These are phyloP conservation scores for Dryoscopus gambensis DNA, from an alignment of 2,113 vertebrate species.

Conservation along the genomic window DNA sequence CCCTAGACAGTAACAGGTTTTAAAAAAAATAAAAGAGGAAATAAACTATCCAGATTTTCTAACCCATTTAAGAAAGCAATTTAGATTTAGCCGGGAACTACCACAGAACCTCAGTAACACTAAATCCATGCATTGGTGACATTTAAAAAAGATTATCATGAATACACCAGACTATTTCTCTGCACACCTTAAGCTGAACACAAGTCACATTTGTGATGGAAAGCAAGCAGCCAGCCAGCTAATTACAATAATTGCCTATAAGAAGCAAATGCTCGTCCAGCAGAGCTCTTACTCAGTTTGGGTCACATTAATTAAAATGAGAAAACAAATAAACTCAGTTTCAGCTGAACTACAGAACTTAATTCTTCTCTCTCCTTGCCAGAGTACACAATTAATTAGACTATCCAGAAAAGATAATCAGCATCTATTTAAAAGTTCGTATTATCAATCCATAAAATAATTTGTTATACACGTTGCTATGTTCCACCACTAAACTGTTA, in stretches of 20 bases:
- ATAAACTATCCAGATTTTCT: neutral
- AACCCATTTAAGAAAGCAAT: neutral
- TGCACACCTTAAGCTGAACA: neutral
- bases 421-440: neutral
- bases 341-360: neutral
- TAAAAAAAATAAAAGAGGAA: too few relatives aligned
- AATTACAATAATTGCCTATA: conserved; percentile 28
- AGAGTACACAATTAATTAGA: neutral
- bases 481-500: neutral
- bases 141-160: neutral
- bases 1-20: neutral
- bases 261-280: neutral
- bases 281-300: neutral
- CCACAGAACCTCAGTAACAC: neutral
- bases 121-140: neutral
- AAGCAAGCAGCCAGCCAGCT: conserved; percentile 1
- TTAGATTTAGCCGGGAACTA: neutral
- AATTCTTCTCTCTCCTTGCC: neutral
- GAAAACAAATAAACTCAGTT: conserved; percentile 40
- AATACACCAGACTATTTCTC: neutral
- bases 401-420: neutral
- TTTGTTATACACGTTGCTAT: neutral
- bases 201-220: neutral
- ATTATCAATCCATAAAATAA: neutral
- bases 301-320: conserved; percentile 31